phyloP scores from a whole-genome alignment of 1,140 invertebrate genomes.

The Pseudachorutes palmiensis region DNA sequence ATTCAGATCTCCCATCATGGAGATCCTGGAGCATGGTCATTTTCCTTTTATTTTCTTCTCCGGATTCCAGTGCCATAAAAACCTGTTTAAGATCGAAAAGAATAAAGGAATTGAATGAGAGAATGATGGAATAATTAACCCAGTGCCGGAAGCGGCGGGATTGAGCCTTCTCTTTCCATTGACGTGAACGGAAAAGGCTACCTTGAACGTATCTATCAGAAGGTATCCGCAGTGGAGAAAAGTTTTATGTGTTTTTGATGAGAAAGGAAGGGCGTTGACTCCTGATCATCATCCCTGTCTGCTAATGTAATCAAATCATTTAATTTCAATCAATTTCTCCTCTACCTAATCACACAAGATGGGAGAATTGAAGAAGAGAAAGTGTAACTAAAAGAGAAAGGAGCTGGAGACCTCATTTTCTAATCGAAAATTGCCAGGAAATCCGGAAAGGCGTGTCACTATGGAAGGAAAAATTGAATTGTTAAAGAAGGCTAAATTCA shows the following conservation, averaged over 20 bases:
- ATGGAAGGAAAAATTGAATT: background rate
- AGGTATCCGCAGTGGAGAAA: no score
- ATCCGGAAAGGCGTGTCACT: background rate
- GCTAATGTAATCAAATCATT: background rate
- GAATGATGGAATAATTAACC: no score
- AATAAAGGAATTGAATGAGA: background rate
- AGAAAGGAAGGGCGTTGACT: slow-evolving; percentile 2
- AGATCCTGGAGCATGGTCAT: slow-evolving; percentile 48
- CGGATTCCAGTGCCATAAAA: slow-evolving; percentile 62
- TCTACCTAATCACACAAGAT: slow-evolving; percentile 2
- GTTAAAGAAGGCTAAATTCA: no score
- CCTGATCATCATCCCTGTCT: background rate
- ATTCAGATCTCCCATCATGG: slow-evolving; percentile 44
- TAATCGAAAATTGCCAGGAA: background rate
- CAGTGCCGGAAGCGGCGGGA: no score
- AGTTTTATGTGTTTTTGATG: background rate
- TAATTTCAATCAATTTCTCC: background rate
- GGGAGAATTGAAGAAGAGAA: no score
- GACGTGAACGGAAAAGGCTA: no score
- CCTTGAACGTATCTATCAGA: no score
- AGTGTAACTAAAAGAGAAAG: no score
- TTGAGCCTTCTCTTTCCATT: no score
- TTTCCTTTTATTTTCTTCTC: slow-evolving; percentile 57
- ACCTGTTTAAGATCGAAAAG: slow-evolving; percentile 48
- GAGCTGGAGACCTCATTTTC: background rate